Base-by-base conservation (phyloP, 2,113 vertebrate species). In the Erythrocercus mccallii region DNA sequence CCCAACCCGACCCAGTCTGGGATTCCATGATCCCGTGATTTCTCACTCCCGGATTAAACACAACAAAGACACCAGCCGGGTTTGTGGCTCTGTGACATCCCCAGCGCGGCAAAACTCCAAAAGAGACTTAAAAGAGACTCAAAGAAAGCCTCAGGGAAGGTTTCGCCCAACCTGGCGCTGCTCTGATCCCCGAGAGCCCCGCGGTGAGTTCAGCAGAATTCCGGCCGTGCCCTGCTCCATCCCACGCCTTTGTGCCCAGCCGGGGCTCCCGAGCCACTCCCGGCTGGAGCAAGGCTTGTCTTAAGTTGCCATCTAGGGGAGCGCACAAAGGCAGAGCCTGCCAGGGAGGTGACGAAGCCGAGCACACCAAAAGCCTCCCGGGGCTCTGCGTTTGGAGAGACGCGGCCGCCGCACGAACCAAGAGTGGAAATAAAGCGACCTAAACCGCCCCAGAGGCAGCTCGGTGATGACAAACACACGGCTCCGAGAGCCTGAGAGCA, bases 281-380 rank as follows among this genome's bases (percentile, higher is more conserved):
- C 38, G 0, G 62, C 80, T 51, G 93, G 38, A 90, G 8, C 20
- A 96, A 77, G 14, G 5, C 93, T 90, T 92, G 93, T 86, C 94
- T 83, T 48, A 33, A 97, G 85, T 94, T 97, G 95, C 93, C 95
- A 93, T 81, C 90, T 64, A 95, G 92, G 95, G 96, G 93, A 97
- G 81, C 81, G 27, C 93, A 42, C 88, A 28, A 47, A 86, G 94
- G 47, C 92, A 45, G 61, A 82, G 93, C 54, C 92, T 81, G 35
- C 17, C 17, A 64, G 92, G 85, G 24, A 65, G 79, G 82, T 51
- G 78, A 54, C 7, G 21, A 54, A 95, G 48, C 12, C 0, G 44
- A 93, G 62, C 17, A 13, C 37, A 15, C 62, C 6, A 5, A 85
- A 35, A 86, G 64, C 68, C 94, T 78, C 14, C 28, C 47, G 81